Base-by-base conservation (phyloP, 2,797 vertebrate species). In the Triplophysa yarkandensis region DNA sequence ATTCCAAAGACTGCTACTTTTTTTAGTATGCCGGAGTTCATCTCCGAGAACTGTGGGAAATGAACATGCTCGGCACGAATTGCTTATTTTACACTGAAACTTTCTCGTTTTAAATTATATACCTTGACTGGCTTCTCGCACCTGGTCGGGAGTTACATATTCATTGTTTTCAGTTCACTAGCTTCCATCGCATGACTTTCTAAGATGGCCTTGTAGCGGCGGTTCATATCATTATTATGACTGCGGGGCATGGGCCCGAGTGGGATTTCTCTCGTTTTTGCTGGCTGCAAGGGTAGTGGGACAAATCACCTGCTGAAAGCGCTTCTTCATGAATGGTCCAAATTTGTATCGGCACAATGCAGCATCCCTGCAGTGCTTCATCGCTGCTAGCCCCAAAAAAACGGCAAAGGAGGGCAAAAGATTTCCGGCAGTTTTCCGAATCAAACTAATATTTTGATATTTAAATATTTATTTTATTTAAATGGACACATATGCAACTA, bases 291-390 rank as follows among this genome's bases (percentile, higher is more conserved):
- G 86, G 86, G 81, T 82, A 85, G 83, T 16, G 85, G 88, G 85
- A 87, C 87, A 86, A 87, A 90, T 87, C 83, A 82, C 82, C 84
- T 30, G 80, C 85, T 86, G 85, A 87, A 83, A 76, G 83, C 70
- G 68, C 80, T 64, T 1, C 76, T 80, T 57, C 71, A 77, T 83
- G 79, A 73, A 75, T 78, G 81, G 78, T 80, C 80, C 80, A 80
- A 82, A 83, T 86, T 84, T 86, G 86, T 87, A 89, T 88, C 87
- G 76, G 87, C 86, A 88, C 87, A 84, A 82, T 84, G 30, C 55
- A 58, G 28, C 57, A 34, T 9, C 23, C 34, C 57, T 8, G 19
- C 28, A 27, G 57, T 10, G 43, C 11, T 50, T 46, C 32, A 48
- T 50, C 13, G 14, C 32, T 54, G 32, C 9, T 71, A 84, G 69